These are phyloP conservation scores for Zaprionus vittiger DNA, from an alignment of 1,140 invertebrate genomes.

Conservation along the genomic window DNA sequence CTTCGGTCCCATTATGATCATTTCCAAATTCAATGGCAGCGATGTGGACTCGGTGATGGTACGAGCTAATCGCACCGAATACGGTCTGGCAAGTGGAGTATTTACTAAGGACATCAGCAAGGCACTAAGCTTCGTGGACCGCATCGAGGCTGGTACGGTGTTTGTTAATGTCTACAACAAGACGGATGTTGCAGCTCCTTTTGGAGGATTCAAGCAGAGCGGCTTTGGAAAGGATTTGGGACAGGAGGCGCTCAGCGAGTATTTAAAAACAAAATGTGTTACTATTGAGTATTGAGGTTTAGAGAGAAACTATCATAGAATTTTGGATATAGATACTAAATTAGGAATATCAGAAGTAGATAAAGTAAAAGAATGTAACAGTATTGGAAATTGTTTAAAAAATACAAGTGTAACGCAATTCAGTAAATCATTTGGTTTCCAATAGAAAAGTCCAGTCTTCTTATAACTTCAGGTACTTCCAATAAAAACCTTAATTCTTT, in stretches of 20 bases:
- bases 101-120: constrained; percentile 95
- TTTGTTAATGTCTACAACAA: constrained; percentile 99
- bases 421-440: no score
- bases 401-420: no score
- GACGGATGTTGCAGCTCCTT: constrained; percentile 98
- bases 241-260: constrained; percentile 97
- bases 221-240: constrained; percentile 98
- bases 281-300: constrained; percentile 93
- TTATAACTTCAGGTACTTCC: neutral
- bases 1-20: constrained; percentile 98
- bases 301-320: neutral
- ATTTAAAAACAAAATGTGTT: constrained; percentile 96
- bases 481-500: neutral
- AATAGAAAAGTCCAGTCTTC: neutral
- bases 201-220: constrained; percentile 98
- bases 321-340: neutral
- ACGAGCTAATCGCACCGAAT: constrained; percentile 96
- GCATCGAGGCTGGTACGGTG: constrained; percentile 96
- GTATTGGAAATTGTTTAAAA: no score
- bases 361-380: neutral
- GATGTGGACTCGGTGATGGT: constrained; percentile 93
- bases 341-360: neutral
- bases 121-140: constrained; percentile 94
- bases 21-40: constrained; percentile 93
- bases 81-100: constrained; percentile 96